Evolutionary conservation across 1,140 invertebrate genomes (phyloP), one percentile per base, ranked within the genome.

Genomic region (Solenopsis invicta): DNA sequence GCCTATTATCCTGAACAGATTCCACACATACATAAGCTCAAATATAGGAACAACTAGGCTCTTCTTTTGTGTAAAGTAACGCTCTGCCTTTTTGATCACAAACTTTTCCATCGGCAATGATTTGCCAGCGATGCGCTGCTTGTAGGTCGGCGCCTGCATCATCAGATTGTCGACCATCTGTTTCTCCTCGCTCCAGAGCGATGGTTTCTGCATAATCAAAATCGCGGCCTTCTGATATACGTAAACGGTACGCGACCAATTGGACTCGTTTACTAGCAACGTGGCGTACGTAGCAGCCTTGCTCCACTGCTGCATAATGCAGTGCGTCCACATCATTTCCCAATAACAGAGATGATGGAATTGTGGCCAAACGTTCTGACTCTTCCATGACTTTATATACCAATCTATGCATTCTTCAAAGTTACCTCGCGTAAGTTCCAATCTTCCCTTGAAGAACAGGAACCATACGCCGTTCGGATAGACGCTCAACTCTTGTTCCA

Each of bases 31-130:
- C 90, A 99, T 96, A 75, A 99, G 96, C 95, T 99, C 99, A 86
- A 98, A 96, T 37, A 97, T 97, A 13, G 99, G 98, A 71, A 99
- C 95, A 6, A 98, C 94, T 54, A 99, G 95, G 59, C 95, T 95
- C 41, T 97, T 96, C 62, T 97, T 97, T 95, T 99, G 98, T 52
- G 96, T 95, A 87, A 97, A 96, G 95, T 97, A 99, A 71, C 98
- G 96, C 80, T 97, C 96, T 24, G 98, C 96, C 93, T 99, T 98
- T 92, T 97, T 98, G 12, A 98, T 96, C 52, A 98, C 97, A 96
- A 99, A 99, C 93, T 99, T 99, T 94, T 99, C 99, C 96, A 99
- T 98, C 18, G 99, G 99, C 88, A 99, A 95, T 9, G 99, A 99
- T 96, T 99, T 99, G 0, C 99, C 99, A 50, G 99, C 98, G 80